Base-by-base conservation (phyloP, 2,797 vertebrate species). In the Sciurus vulgaris region DNA sequence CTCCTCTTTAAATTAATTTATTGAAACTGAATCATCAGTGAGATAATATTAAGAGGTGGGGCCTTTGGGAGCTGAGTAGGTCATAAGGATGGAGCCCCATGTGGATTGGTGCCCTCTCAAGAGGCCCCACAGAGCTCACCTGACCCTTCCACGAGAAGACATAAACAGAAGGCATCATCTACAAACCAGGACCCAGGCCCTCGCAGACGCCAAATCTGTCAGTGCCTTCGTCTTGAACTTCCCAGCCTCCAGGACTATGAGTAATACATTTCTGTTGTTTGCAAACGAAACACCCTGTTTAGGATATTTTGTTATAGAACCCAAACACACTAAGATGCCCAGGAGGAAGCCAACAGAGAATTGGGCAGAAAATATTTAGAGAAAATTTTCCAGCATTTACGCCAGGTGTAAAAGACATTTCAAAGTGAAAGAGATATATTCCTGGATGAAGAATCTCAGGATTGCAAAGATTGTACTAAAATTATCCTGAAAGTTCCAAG, bases 381-480 rank as follows among this genome's bases (percentile, higher is more conserved):
- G 44, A 81, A 93, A 89, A 91, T 93, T 65, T 12, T 18, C 74
- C 93, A 88, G 73, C 12, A 41, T 67, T 82, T 95, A 63, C 47
- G 38, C 93, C 35, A 85, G 74, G 20, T 63, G 44, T 65, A 65
- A 83, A 92, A 93, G n/a, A 28, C 1, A 8, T 87, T 35, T 91
- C 22, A 76, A 33, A 79, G 72, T 22, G 47, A 56, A 89, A 72
- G 15, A 65, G 35, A 65, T 38, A 63, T 4, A 89, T 49, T 41
- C 59, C 17, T 79, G 38, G 59, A 67, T 84, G 20, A 82, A 44
- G 76, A 83, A 91, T 30, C 11, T 59, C 15, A 74, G 74, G 83
- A 41, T 51, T 84, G 9, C 69, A 88, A 96, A 73, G 24, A 63
- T 86, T 74, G 95, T 44, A 91, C 33, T 79, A 47, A 73, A 49